Conservation (phyloP, 2,797 vertebrate species). For the Epinephelus coioides region DNA sequence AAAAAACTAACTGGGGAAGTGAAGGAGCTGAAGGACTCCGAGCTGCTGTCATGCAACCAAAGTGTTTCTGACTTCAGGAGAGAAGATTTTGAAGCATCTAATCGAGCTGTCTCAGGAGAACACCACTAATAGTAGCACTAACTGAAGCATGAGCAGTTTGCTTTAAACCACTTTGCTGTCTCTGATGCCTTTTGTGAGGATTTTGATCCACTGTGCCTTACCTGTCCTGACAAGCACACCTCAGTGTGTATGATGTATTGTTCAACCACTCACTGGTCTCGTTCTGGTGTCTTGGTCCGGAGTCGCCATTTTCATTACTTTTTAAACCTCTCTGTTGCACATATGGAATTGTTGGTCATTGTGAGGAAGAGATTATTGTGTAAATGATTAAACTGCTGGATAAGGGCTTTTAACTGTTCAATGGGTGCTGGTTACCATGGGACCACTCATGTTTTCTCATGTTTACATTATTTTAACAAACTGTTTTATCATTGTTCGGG, state of each 20-base stretch:
- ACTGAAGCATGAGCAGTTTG: not conserved
- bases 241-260: not conserved
- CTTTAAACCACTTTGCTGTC: slow-evolving; percentile 21
- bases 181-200: slow-evolving; percentile 31
- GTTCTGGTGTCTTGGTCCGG: not conserved
- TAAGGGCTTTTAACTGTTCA: slow-evolving; percentile 49
- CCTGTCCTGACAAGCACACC: not conserved
- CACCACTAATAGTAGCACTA: slow-evolving; percentile 15
- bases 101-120: slow-evolving; percentile 29
- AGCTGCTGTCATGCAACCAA: slow-evolving; percentile 21
- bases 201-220: slow-evolving; percentile 72
- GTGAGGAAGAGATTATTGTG: slow-evolving; percentile 10
- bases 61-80: not conserved
- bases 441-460: slow-evolving; percentile 39
- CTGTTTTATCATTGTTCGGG: slow-evolving; percentile 18
- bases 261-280: too few species aligned
- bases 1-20: too few species aligned
- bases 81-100: not conserved
- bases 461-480: slow-evolving; percentile 46
- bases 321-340: not conserved
- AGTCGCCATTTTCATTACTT: slow-evolving; percentile 13
- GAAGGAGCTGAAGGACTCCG: not conserved
- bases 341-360: not conserved
- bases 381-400: not conserved
- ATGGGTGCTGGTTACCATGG: slow-evolving; percentile 40